phyloP scores from a whole-genome alignment of 2,797 vertebrate species.

The Sebastes wilsoni region DNA sequence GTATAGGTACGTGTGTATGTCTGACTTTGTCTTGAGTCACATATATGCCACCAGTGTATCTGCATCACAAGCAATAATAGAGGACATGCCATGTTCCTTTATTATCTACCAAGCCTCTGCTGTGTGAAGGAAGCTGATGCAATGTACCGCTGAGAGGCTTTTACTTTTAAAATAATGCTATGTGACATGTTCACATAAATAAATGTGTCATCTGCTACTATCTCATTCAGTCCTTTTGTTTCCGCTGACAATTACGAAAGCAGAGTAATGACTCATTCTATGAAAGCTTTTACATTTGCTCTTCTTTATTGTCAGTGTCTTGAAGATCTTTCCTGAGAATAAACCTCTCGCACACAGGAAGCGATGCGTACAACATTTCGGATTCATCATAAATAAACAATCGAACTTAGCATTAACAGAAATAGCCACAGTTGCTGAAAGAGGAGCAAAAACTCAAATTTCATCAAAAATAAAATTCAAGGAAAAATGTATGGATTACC shows the following conservation, averaged over 20 bases:
- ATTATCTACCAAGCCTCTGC: slow-evolving; percentile 38
- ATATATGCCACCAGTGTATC: slow-evolving; percentile 53
- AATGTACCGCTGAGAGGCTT: slow-evolving; percentile 41
- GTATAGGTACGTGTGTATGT: neutral
- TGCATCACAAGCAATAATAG: slow-evolving; percentile 62
- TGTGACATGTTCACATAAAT: slow-evolving; percentile 62
- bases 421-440: neutral
- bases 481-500: neutral
- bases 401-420: slow-evolving; percentile 3
- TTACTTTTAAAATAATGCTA: slow-evolving; percentile 46
- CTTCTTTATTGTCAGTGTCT: slow-evolving; percentile 4
- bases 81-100: slow-evolving; percentile 68
- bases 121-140: slow-evolving; percentile 49
- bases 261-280: slow-evolving; percentile 21
- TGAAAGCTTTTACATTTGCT: slow-evolving; percentile 33
- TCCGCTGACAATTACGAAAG: slow-evolving; percentile 33
- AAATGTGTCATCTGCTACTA: slow-evolving; percentile 45
- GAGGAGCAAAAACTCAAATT: neutral
- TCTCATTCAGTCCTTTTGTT: slow-evolving; percentile 38
- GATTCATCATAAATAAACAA: slow-evolving; percentile 18
- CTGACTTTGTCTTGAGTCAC: slow-evolving; percentile 39
- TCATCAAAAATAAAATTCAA: neutral
- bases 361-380: slow-evolving; percentile 28
- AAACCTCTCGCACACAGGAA: slow-evolving; percentile 15
- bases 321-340: slow-evolving; percentile 12